phyloP scores from a whole-genome alignment of 2,888 invertebrate species.

The Polyommatus iphigenia region DNA sequence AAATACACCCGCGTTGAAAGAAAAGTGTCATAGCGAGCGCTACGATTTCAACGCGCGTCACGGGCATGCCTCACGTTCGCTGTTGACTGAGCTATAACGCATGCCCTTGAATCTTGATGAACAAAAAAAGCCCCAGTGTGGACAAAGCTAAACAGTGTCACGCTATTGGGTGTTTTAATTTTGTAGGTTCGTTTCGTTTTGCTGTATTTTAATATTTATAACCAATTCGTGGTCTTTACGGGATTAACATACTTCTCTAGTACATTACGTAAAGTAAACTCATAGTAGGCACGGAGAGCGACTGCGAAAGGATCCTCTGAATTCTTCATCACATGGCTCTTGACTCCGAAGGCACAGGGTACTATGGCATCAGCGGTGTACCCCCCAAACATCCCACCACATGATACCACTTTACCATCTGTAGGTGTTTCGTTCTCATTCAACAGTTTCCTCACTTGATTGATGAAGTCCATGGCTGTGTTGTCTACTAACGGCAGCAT shows the following conservation, averaged over 20 bases:
- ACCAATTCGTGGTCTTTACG: background rate
- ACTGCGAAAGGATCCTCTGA: slow-evolving; percentile 69
- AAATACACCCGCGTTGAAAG: too few relatives aligned
- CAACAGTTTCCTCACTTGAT: slow-evolving; percentile 51
- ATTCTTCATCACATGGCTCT: slow-evolving; percentile 70
- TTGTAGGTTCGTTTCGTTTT: background rate
- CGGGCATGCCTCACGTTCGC: too few relatives aligned
- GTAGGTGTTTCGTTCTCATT: slow-evolving; percentile 36
- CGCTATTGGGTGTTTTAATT: too few relatives aligned
- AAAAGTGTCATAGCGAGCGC: too few relatives aligned
- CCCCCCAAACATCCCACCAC: slow-evolving; percentile 67
- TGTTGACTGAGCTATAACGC: too few relatives aligned
- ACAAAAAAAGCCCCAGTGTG: too few relatives aligned
- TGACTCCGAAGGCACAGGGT: slow-evolving; percentile 72
- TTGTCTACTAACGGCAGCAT: slow-evolving; percentile 71
- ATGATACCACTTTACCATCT: slow-evolving; percentile 51
- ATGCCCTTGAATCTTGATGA: too few relatives aligned
- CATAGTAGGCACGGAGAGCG: slow-evolving; percentile 71
- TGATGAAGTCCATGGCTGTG: slow-evolving; percentile 64
- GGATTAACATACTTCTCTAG: slow-evolving; percentile 68
- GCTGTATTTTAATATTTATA: background rate
- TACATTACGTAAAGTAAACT: slow-evolving; percentile 64
- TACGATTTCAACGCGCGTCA: too few relatives aligned
- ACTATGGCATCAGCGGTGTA: slow-evolving; percentile 75
- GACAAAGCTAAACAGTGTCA: too few relatives aligned